phyloP scores from a whole-genome alignment of 2,888 invertebrate genomes.

The Phlogophora meticulosa region DNA sequence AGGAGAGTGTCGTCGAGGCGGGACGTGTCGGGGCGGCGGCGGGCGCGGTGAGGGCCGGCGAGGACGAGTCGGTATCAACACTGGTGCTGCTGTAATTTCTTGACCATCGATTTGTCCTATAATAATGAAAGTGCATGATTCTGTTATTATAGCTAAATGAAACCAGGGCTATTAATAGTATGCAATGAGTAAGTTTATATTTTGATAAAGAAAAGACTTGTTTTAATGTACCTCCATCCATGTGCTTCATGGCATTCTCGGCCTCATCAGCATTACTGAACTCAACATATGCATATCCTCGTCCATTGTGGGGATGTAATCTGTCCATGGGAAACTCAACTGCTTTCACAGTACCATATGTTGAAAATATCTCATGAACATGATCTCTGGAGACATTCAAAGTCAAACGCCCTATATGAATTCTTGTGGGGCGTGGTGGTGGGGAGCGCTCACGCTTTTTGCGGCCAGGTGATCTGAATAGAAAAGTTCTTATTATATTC shows the following conservation, averaged over 20 bases:
- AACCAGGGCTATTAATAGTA: not conserved
- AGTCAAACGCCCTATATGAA: conserved; percentile 98
- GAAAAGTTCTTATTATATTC: not conserved
- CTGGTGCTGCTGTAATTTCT: conserved; percentile 98
- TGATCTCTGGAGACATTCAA: conserved; percentile 98
- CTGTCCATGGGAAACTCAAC: conserved; percentile 98
- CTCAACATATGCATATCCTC: conserved; percentile 98
- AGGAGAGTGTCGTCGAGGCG: conserved; percentile 90
- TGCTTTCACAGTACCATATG: conserved; percentile 96
- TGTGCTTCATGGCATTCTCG: conserved; percentile 99
- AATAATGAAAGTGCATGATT: conserved; percentile 21
- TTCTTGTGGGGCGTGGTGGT: conserved; percentile 97
- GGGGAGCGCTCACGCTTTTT: conserved; percentile 96
- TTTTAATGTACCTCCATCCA: conserved; percentile 97
- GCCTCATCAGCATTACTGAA: conserved; percentile 98
- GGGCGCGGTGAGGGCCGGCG: conserved; percentile 91
- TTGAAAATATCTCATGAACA: conserved; percentile 97
- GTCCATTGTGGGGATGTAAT: conserved; percentile 96
- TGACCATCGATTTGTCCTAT: conserved; percentile 98
- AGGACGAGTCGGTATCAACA: conserved; percentile 94
- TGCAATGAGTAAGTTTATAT: not conserved
- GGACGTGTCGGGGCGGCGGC: conserved; percentile 90
- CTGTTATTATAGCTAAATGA: not conserved
- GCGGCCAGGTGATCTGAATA: conserved; percentile 90
- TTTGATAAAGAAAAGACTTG: not conserved